phyloP scores from a whole-genome alignment of 2,113 vertebrate species.

The Seriola rivoliana region DNA sequence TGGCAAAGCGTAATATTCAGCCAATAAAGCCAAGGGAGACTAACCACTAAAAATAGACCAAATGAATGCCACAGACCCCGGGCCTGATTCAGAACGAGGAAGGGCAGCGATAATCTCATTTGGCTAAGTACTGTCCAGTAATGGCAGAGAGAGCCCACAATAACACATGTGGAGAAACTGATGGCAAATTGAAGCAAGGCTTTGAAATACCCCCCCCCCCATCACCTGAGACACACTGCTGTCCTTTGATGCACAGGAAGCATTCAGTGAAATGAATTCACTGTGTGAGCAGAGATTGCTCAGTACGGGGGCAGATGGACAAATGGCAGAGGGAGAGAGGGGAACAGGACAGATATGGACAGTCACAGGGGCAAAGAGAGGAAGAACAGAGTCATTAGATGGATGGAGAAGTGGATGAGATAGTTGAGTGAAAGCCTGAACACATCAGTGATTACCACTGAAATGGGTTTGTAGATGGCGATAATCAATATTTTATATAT shows the following conservation, averaged over 20 bases:
- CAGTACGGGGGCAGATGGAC: slow-evolving; percentile 9
- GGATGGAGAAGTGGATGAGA: slow-evolving; percentile 13
- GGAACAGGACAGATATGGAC: slow-evolving; percentile 2
- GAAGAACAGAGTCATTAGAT: neutral
- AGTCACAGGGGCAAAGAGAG: slow-evolving; percentile 6
- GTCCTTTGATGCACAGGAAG: slow-evolving; percentile 50
- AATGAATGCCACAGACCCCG: slow-evolving; percentile 47
- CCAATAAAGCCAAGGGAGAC: slow-evolving; percentile 57
- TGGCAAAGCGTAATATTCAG: slow-evolving; percentile 49
- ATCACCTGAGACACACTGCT: slow-evolving; percentile 51
- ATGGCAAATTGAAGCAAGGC: slow-evolving; percentile 48
- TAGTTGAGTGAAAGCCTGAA: neutral
- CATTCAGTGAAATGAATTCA: slow-evolving; percentile 63
- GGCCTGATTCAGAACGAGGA: slow-evolving; percentile 45
- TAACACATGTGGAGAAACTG: slow-evolving; percentile 34
- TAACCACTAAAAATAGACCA: slow-evolving; percentile 70
- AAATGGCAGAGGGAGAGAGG: neutral
- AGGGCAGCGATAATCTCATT: neutral
- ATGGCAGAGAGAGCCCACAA: slow-evolving; percentile 3
- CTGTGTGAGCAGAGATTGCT: slow-evolving; percentile 11
- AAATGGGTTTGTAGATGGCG: neutral
- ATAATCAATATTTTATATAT: neutral
- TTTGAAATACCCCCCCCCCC: slow-evolving; percentile 34
- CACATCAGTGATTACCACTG: neutral
- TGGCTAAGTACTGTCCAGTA: no score